Evolutionary conservation across 2,113 vertebrate genomes (phyloP).

Genomic region (Aplodontia rufa): DNA sequence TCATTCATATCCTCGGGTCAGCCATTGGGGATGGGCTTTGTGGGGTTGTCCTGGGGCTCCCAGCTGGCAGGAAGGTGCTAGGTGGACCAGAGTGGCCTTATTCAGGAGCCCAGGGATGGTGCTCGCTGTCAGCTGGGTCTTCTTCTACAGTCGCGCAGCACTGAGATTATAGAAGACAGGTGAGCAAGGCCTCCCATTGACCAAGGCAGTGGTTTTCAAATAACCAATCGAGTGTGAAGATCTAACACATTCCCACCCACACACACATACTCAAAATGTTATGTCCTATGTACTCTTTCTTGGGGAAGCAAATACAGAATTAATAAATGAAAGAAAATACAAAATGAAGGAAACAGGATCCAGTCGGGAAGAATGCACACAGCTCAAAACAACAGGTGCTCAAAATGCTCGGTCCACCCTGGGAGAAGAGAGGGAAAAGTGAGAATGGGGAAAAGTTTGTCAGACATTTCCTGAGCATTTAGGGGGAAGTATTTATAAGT

Average conservation of each 20-base stretch:
- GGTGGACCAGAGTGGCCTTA: too few species aligned
- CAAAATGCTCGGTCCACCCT: too few species aligned
- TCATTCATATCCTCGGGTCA: not conserved
- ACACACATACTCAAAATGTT: too few species aligned
- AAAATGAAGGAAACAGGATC: not conserved
- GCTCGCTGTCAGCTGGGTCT: not conserved
- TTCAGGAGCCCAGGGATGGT: too few species aligned
- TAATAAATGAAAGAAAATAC: not conserved
- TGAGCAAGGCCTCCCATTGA: not conserved
- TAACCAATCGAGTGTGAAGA: not conserved
- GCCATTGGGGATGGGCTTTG: too few species aligned
- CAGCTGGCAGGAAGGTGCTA: not conserved
- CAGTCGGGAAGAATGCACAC: not conserved
- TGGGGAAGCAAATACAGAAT: not conserved
- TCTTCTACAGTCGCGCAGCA: not conserved
- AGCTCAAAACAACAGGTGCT: not conserved
- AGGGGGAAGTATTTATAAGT: not conserved
- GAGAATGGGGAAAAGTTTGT: not conserved
- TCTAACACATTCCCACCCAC: not conserved
- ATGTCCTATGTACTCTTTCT: not conserved
- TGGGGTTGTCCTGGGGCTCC: not conserved
- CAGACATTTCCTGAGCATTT: not conserved
- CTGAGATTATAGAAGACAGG: not conserved
- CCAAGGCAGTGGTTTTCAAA: not conserved
- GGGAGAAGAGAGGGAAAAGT: not conserved